phyloP scores from a whole-genome alignment of 2,888 invertebrate genomes.

The Sisyra nigra region DNA sequence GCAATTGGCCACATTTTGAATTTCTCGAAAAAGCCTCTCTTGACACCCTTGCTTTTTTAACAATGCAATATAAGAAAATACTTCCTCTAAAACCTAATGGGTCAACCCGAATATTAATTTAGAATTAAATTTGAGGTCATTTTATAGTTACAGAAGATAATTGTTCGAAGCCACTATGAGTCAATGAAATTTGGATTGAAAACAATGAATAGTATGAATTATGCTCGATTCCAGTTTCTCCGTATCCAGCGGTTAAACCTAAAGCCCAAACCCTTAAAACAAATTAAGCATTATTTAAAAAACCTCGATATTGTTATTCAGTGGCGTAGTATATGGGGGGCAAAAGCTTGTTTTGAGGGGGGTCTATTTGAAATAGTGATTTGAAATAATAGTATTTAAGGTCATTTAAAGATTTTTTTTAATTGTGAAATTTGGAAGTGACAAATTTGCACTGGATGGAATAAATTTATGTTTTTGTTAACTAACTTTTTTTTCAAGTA shows the following conservation, averaged over 20 bases:
- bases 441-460: not conserved
- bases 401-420: not conserved
- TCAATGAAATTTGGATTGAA: constrained; percentile 54
- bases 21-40: constrained; percentile 53
- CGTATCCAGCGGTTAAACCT: constrained; percentile 51
- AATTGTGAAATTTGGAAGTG: not conserved
- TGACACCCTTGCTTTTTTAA: constrained; percentile 48
- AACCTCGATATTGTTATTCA: no score
- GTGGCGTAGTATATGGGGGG: no score
- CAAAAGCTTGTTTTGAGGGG: no score
- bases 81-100: constrained; percentile 50
- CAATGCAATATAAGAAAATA: constrained; percentile 68
- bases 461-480: not conserved
- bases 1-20: constrained; percentile 57
- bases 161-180: constrained; percentile 57
- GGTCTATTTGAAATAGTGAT: no score
- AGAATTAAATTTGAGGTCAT: constrained; percentile 4
- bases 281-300: no score
- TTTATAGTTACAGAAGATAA: constrained; percentile 36
- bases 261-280: constrained; percentile 61
- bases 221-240: constrained; percentile 59
- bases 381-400: no score
- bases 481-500: constrained; percentile 52
- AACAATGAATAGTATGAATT: constrained; percentile 67
- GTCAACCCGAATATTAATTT: constrained; percentile 3